phyloP scores from a whole-genome alignment of 2,888 invertebrate species.

The Neoascia interrupta region DNA sequence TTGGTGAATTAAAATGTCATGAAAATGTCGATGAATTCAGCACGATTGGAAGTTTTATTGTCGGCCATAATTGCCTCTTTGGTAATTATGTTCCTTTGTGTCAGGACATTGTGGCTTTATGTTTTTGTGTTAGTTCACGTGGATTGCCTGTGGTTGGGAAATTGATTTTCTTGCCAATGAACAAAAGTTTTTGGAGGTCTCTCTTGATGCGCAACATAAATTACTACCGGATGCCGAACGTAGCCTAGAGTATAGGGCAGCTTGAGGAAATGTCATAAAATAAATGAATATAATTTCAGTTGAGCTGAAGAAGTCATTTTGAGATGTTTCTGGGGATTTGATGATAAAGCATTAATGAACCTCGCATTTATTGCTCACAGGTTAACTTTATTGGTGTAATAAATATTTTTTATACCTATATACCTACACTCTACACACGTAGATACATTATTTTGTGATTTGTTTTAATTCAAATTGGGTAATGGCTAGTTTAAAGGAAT shows the following conservation, averaged over 20 bases:
- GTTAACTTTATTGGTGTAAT: neutral
- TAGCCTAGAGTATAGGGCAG: too few relatives aligned
- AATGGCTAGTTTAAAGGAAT: too few relatives aligned
- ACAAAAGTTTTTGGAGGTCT: slow-evolving; percentile 20
- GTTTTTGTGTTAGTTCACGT: slow-evolving; percentile 29
- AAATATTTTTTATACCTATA: too few relatives aligned
- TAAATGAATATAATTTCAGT: neutral
- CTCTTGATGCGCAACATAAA: slow-evolving; percentile 22
- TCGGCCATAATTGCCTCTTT: slow-evolving; percentile 46
- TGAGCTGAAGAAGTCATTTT: neutral
- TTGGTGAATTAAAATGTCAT: slow-evolving; percentile 56
- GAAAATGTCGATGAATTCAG: slow-evolving; percentile 62
- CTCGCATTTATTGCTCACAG: neutral
- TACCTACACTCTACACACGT: too few relatives aligned
- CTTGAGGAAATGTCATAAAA: slow-evolving; percentile 15
- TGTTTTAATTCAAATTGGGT: too few relatives aligned
- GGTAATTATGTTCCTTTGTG: slow-evolving; percentile 57
- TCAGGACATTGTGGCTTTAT: slow-evolving; percentile 31
- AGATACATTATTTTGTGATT: too few relatives aligned
- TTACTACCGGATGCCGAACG: neutral
- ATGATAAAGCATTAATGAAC: slow-evolving; percentile 18
- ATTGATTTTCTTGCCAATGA: slow-evolving; percentile 40
- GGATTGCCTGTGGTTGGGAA: slow-evolving; percentile 25
- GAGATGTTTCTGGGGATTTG: slow-evolving; percentile 10
- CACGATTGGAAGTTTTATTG: slow-evolving; percentile 58